Base-by-base conservation (phyloP, 2,113 vertebrate species). In the Gavialis gangeticus region DNA sequence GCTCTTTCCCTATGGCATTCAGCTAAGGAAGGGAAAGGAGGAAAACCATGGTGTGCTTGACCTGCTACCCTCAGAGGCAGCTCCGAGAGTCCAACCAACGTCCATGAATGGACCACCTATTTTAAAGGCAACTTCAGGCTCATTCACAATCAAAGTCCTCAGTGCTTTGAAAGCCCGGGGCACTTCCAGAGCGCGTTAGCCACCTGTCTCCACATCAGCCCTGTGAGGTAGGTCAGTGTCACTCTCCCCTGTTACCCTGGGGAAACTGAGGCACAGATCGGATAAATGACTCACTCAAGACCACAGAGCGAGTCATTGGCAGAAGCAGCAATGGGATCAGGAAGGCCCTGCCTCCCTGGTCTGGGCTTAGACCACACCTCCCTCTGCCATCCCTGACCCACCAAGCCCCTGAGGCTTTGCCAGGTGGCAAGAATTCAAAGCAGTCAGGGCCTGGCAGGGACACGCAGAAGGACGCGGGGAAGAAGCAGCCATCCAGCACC, bases 261-360 rank as follows among this genome's bases (percentile, higher is more conserved):
- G 89, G 81, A 88, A 94, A 83, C 88, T 82, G 96, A 97, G 96
- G 95, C 94, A 94, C 86, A 0, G 84, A 85, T 79, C 59, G 83
- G 59, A 56, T 60, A 64, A 67, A 10, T 66, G 83, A 80, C 79
- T 87, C 62, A 22, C 12, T 37, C 22, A 9, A 25, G 69, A 71
- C 34, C 84, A 57, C 66, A 71, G 21, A 18, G 14, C 21, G 25
- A 37, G 12, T 60, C 77, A 27, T 21, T 11, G 78, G 73, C 7
- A 78, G 82, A 83, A 84, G 69, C 12, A 54, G 73, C 79, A 83
- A 59, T 73, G 46, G 12, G 14, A 4, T 22, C 34, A 3, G 46
- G 21, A 37, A 24, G 12, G 22, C 46, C 69, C 34, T 24, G 12
- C 34, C 34, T 46, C 93, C 55, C 37, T 2, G 0, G 6, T 7